A percentile compares a stretch with the other conserved stretches of the same genome.
Evolutionary conservation across 2,797 vertebrate genomes (phyloP).

Genomic region (Peromyscus melanophrys): DNA sequence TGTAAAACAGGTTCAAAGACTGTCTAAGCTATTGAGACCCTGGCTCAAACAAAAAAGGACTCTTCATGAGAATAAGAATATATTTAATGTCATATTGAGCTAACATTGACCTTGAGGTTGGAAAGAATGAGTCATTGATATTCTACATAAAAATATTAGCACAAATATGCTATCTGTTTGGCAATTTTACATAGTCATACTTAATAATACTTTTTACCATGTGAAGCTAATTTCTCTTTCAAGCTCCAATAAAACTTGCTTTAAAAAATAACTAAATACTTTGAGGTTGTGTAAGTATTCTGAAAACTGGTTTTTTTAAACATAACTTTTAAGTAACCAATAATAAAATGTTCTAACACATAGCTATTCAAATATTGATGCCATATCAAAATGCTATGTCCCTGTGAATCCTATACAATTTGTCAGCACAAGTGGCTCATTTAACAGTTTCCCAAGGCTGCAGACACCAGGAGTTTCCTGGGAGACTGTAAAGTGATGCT

Average conservation of each 20-base stretch:
- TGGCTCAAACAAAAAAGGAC: not conserved
- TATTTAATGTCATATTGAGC: constrained; percentile 49
- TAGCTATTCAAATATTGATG: constrained; percentile 69
- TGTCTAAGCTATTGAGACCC: not conserved
- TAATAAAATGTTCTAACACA: constrained; percentile 47
- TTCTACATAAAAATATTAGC: constrained; percentile 57
- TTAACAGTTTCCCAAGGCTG: not conserved
- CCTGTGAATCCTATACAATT: constrained; percentile 3
- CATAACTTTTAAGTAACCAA: constrained; percentile 52
- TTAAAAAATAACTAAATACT: constrained; percentile 49
- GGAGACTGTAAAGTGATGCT: not conserved
- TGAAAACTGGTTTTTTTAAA: constrained; percentile 49
- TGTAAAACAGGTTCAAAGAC: not conserved
- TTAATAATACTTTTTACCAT: constrained; percentile 61
- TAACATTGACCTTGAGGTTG: constrained; percentile 7
- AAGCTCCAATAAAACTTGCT: constrained; percentile 43
- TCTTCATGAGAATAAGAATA: constrained; percentile 51
- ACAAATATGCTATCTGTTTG: constrained; percentile 46
- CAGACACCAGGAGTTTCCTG: constrained; percentile 15
- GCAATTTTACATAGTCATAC: constrained; percentile 28
- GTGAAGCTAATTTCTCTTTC: constrained; percentile 50
- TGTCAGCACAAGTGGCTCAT: not conserved
- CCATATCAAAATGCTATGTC: constrained; percentile 19
- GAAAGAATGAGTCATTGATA: constrained; percentile 68
- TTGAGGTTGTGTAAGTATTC: constrained; percentile 4